Base-by-base conservation (phyloP, 2,797 vertebrate genomes). In the Peromyscus attwateri region DNA sequence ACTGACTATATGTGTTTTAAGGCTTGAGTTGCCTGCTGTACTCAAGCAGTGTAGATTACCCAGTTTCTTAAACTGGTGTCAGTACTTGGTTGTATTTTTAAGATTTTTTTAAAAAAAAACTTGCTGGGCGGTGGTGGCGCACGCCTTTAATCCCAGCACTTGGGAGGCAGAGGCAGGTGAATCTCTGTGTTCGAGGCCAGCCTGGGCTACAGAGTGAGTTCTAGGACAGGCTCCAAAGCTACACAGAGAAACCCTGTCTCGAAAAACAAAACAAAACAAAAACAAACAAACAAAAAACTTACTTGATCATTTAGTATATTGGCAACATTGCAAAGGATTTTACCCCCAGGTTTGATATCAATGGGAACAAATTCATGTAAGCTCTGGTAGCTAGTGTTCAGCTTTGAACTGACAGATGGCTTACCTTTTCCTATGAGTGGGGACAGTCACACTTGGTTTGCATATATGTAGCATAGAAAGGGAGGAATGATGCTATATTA, bases 1-100 rank as follows among this genome's bases (percentile, higher is more conserved):
- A 94, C 73, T 88, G 68, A 80, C 43, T 92, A n/a, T 88, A 12
- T 68, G n/a, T 92, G 89, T 97, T 77, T 97, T 95, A 95, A 92
- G 80, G 31, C 37, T 96, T 92, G 40, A 89, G 25, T 94, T 93
- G 19, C 71, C 70, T 75, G 0, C 71, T 95, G 92, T 88, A 9
- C 46, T 92, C 25, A 27, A 94, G 89, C 25, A 94, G 31, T 64
- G 55, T 79, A 57, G 10, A 57, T 9, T 60, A 13, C 11, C 19
- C 46, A 88, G 0, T 96, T 96, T 89, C 29, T 52, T 27, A 55
- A 91, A 75, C 70, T 96, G 29, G 92, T 52, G 29, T 87, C 77
- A 94, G 31, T 92, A 79, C 13, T 91, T 91, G 85, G 13, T 96
- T 75, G 13, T 95, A 84, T 66, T 88, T 52, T 87, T 79, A 70